Conservation (phyloP, 2,113 vertebrate species). For the Corythaixoides concolor region DNA sequence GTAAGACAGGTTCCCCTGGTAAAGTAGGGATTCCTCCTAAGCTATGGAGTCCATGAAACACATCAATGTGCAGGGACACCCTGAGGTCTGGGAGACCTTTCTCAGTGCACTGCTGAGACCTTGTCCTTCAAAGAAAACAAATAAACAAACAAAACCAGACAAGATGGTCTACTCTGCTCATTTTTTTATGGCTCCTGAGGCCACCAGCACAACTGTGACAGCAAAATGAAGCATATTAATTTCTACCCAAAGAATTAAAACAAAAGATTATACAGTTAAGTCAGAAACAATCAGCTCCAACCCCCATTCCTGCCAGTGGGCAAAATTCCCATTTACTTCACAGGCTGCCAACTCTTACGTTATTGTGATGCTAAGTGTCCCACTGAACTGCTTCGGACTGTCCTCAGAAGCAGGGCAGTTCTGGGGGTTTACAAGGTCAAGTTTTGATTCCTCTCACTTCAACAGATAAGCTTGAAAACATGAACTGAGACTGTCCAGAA, state of each 20-base stretch:
- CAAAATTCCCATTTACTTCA: neutral
- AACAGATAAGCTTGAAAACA: neutral
- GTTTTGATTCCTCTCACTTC: neutral
- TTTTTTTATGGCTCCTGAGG: neutral
- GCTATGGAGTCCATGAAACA: neutral
- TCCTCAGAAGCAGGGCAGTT: neutral
- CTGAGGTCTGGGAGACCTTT: neutral
- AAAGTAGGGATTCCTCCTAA: neutral
- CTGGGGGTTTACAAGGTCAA: neutral
- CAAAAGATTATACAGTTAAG: neutral
- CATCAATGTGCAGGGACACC: neutral
- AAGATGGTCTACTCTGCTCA: neutral
- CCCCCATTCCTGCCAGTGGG: neutral
- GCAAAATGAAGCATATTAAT: neutral
- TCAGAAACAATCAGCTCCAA: neutral
- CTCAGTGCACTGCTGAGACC: neutral
- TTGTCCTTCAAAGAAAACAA: neutral
- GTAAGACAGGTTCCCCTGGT: neutral
- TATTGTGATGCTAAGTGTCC: neutral
- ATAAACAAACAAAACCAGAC: neutral
- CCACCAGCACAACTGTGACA: accelerated
- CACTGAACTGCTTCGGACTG: neutral
- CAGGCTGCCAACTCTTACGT: neutral
- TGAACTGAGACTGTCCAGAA: neutral
- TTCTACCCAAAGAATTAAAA: neutral